A percentile compares a stretch with the other conserved stretches of the same genome.
Conservation (phyloP, 2,113 vertebrate species). For the Toxostoma redivivum region DNA sequence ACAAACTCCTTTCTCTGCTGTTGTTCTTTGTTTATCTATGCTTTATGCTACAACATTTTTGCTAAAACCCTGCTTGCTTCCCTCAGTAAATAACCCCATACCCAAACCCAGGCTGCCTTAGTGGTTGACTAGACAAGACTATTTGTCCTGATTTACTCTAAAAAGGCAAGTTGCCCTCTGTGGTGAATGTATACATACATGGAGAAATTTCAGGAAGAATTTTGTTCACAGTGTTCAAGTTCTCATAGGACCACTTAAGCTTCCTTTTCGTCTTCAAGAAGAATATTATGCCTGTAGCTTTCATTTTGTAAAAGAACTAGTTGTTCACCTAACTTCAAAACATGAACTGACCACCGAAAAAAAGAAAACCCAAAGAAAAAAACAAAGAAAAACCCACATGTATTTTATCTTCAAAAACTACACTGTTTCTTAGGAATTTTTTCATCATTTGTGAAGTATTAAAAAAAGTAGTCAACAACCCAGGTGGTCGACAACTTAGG, state of each 20-base stretch:
- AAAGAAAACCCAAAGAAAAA: not conserved
- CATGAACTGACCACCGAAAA: not conserved
- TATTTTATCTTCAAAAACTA: not conserved
- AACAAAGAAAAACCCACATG: not conserved
- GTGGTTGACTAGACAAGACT: not conserved
- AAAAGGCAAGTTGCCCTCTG: not conserved
- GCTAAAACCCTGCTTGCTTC: not conserved
- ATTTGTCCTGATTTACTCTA: not conserved
- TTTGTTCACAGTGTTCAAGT: not conserved
- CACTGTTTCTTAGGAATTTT: not conserved
- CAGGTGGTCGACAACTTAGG: accelerated
- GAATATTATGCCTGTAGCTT: not conserved
- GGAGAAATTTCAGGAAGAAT: not conserved
- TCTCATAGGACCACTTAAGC: not conserved
- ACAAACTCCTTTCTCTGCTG: accelerated
- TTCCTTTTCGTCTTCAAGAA: not conserved
- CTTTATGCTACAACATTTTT: not conserved
- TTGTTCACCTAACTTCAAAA: not conserved
- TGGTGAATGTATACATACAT: accelerated
- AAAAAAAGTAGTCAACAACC: not conserved
- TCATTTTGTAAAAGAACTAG: not conserved
- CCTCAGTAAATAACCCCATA: not conserved
- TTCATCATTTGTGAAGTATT: not conserved
- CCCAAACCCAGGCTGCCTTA: not conserved
- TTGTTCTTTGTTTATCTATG: not conserved